Evolutionary conservation across 2,888 invertebrate species (phyloP).

Genomic region (Temnothorax ravouxi): DNA sequence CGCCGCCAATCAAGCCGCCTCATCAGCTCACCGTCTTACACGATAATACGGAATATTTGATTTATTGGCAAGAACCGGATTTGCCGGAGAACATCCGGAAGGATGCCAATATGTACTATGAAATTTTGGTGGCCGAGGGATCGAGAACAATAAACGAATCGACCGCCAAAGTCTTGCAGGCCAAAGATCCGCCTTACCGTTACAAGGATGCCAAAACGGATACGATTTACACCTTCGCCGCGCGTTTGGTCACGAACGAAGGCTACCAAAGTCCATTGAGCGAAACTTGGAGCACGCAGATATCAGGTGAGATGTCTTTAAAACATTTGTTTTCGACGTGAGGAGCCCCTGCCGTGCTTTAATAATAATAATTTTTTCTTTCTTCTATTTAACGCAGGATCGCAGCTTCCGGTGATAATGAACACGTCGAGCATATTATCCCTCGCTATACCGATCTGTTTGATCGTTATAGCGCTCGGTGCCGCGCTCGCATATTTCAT

Average conservation of each 20-base stretch:
- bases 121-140: conserved; percentile 89
- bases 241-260: conserved; percentile 88
- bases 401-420: conserved; percentile 77
- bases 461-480: conserved; percentile 88
- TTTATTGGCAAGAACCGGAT: conserved; percentile 89
- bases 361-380: conserved; percentile 9
- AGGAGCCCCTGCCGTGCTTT: neutral
- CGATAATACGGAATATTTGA: conserved; percentile 89
- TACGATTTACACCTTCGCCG: conserved; percentile 89
- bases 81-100: conserved; percentile 80
- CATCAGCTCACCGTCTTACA: conserved; percentile 89
- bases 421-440: conserved; percentile 85
- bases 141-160: conserved; percentile 86
- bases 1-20: conserved; percentile 89
- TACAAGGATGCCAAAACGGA: conserved; percentile 87
- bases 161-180: conserved; percentile 85
- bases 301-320: conserved; percentile 81
- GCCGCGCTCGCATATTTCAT: conserved; percentile 89
- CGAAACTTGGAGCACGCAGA: conserved; percentile 87
- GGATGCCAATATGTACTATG: conserved; percentile 87
- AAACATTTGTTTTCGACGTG: neutral
- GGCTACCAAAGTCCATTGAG: conserved; percentile 90
- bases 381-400: conserved; percentile 55
- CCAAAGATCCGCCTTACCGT: conserved; percentile 87
- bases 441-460: conserved; percentile 88